A percentile compares a stretch with the other conserved stretches of the same genome.
Conservation (phyloP, 2,888 invertebrate genomes). For the Dioctria rufipes region DNA sequence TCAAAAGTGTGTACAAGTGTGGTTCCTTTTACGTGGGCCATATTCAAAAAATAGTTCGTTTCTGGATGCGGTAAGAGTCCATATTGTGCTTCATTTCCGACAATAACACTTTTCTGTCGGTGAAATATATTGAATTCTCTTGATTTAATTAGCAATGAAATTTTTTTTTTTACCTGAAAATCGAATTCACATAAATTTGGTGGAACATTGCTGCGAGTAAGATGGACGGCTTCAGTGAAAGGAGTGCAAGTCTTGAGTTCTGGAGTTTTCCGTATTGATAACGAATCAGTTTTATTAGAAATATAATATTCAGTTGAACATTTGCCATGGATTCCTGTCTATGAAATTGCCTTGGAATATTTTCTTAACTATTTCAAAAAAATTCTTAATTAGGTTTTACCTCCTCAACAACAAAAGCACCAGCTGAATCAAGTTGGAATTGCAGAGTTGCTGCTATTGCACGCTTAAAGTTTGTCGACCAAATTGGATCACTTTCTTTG, state of each 20-base stretch:
- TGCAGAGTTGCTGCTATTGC: constrained; percentile 79
- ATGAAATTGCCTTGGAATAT: constrained; percentile 57
- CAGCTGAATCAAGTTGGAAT: constrained; percentile 72
- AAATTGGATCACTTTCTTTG: constrained; percentile 74
- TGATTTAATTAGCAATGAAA: too few relatives aligned
- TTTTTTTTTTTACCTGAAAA: constrained; percentile 63
- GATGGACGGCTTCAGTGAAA: constrained; percentile 69
- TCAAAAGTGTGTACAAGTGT: constrained; percentile 71
- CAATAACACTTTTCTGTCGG: constrained; percentile 67
- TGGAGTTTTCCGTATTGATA: constrained; percentile 70
- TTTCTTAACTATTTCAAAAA: background rate
- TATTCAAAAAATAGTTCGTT: constrained; percentile 68
- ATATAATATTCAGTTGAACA: constrained; percentile 73
- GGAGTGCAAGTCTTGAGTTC: constrained; percentile 69
- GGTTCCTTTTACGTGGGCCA: constrained; percentile 70
- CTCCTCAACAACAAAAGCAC: constrained; percentile 71
- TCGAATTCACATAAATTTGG: constrained; percentile 70
- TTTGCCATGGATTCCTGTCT: constrained; percentile 76
- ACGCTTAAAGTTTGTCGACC: constrained; percentile 80
- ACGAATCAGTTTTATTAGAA: constrained; percentile 69
- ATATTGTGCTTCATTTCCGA: constrained; percentile 70
- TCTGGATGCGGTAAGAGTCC: constrained; percentile 68
- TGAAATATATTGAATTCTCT: background rate
- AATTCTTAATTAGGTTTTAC: constrained; percentile 61
- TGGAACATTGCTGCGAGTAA: constrained; percentile 70